Percentiles rank a stretch among this genome's conserved stretches.
Evolutionary conservation across 2,888 invertebrate genomes (phyloP).

Genomic region (Epirrhoe alternata): DNA sequence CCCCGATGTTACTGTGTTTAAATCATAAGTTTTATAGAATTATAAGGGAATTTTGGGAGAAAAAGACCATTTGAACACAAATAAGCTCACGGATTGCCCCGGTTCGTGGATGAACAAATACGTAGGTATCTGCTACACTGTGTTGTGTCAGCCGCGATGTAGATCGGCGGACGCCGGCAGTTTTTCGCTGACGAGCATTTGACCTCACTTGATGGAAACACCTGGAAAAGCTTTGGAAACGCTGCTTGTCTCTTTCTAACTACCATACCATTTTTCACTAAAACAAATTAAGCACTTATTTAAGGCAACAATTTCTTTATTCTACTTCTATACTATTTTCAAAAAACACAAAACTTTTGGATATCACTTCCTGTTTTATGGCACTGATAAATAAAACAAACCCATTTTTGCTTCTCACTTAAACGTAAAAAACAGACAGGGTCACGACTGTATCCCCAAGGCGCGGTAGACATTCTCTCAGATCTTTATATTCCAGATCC

Average conservation of each 20-base stretch:
- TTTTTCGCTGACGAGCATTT: constrained; percentile 23
- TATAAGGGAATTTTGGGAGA: constrained; percentile 56
- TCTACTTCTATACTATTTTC: background rate
- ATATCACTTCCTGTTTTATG: background rate
- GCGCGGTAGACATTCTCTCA: too few relatives aligned
- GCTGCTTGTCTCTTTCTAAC: constrained; percentile 13
- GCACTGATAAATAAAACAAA: background rate
- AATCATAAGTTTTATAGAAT: constrained; percentile 41
- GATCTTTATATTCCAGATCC: too few relatives aligned
- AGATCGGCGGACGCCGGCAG: constrained; percentile 24
- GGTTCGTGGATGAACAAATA: constrained; percentile 40
- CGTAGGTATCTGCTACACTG: constrained; percentile 53
- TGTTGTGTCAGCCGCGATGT: constrained; percentile 38
- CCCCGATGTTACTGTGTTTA: constrained; percentile 50
- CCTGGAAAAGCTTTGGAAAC: constrained; percentile 26
- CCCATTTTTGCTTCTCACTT: background rate
- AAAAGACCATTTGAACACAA: constrained; percentile 65
- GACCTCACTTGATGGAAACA: constrained; percentile 20
- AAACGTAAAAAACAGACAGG: too few relatives aligned
- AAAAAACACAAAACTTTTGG: background rate
- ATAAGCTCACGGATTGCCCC: constrained; percentile 31
- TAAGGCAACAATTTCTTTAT: background rate
- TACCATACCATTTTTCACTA: background rate
- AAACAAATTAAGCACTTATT: background rate
- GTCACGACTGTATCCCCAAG: too few relatives aligned